Evolutionary conservation across 2,113 vertebrate species (phyloP), one percentile per base, ranked within the genome.

Genomic region (Rhineura floridana): DNA sequence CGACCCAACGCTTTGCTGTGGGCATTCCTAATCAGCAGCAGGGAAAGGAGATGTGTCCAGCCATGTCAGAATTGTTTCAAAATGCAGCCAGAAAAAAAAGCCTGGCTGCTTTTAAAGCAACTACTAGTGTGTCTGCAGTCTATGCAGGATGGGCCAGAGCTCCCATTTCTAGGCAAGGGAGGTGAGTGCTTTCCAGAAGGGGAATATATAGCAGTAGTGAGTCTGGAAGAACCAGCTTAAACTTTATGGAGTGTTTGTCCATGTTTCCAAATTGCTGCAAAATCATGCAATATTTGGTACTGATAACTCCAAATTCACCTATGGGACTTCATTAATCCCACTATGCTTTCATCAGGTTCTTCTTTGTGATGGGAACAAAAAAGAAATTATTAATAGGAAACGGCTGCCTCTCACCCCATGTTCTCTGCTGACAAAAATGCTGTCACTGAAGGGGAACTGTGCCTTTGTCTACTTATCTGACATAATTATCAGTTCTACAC

Each of bases 361-460:
- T 86, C 48, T 87, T 81, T 87, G 69, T 62, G 42, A 36, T 70
- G n/a, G 79, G 42, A 87, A 65, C 63, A 11, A n/a, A 52, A 33
- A 28, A 23, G 33, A 15, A 59, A 52, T n/a, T 23, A 33, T 28
- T 70, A 36, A 39, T 1, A 17, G 8, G 84, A 36, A 70, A 76
- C 73, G 55, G 44, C 48, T 10, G 48, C 62, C 23, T 65, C 42
- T 6, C 46, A 85, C 21, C 23, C 23, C 3, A 28, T 25, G 3
- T 39, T 19, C 44, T 25, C 17, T 48, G 75, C 59, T 86, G 73
- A 36, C 84, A 36, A 75, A 25, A 44, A 25, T 8, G 3, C 11
- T 55, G n/a, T 15, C 25, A 46, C 65, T 76, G 10, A 62, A 76
- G 30, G 55, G 21, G 12, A 67, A 50, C n/a, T 36, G 55, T 78